Conservation (phyloP, 2,113 vertebrate species). For the Engystomops pustulosus region DNA sequence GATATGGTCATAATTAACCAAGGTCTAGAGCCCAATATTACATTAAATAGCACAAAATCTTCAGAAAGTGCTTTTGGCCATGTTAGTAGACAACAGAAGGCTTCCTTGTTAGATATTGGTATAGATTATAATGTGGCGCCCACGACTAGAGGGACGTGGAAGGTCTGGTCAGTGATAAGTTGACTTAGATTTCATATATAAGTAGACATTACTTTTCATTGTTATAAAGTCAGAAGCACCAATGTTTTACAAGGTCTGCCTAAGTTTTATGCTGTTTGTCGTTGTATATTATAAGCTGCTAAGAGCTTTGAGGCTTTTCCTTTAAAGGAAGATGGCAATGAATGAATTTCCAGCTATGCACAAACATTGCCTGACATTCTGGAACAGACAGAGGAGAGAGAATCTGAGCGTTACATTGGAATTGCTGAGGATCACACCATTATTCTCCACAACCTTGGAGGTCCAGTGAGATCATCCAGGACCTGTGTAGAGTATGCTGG, state of each 20-base stretch:
- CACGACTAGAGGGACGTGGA: neutral
- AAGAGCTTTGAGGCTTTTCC: neutral
- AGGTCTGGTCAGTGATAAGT: neutral
- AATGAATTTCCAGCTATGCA: neutral
- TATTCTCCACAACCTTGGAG: slow-evolving; percentile 1
- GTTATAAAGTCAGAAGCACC: neutral
- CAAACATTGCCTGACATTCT: neutral
- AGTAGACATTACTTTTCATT: neutral
- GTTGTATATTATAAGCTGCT: neutral
- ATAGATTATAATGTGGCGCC: neutral
- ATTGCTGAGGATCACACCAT: neutral
- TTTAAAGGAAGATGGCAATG: neutral
- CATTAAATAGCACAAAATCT: neutral
- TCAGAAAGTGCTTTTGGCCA: neutral
- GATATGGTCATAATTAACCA: neutral
- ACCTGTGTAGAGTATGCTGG: neutral
- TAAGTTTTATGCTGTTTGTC: neutral
- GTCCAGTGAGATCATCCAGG: slow-evolving; percentile 15
- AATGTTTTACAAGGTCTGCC: neutral
- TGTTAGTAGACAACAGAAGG: neutral
- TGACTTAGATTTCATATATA: neutral
- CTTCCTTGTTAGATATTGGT: neutral
- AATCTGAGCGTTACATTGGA: neutral
- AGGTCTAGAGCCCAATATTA: neutral
- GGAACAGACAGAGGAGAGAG: too few relatives aligned